phyloP scores from a whole-genome alignment of 1,140 invertebrate species.

The Caerostris extrusa region DNA sequence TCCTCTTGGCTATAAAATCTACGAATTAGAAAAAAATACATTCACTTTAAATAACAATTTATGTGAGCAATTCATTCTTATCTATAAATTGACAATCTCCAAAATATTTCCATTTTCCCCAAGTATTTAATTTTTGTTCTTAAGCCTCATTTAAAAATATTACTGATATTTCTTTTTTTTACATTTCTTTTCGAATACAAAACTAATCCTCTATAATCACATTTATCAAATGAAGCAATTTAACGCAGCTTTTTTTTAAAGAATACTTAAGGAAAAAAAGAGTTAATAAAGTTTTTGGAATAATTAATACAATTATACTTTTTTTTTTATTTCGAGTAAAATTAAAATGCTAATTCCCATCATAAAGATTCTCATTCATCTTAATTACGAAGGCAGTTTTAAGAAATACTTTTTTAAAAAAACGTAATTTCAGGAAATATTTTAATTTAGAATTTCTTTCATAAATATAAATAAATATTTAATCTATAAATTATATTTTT shows the following conservation, averaged over 20 bases:
- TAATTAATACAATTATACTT: too few species aligned
- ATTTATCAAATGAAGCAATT: neutral
- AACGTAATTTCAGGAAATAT: too few species aligned
- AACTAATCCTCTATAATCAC: neutral
- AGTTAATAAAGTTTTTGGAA: too few species aligned
- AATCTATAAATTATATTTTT: too few species aligned
- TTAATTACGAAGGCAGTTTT: too few species aligned
- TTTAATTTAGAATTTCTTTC: too few species aligned
- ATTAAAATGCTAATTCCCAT: too few species aligned
- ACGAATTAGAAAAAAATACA: neutral
- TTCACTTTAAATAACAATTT: neutral
- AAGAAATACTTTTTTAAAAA: too few species aligned
- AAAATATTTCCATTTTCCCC: neutral
- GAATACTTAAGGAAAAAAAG: too few species aligned
- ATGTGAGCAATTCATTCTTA: neutral
- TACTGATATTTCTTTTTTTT: neutral
- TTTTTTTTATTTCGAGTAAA: too few species aligned
- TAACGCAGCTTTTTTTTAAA: neutral
- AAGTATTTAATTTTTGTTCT: neutral
- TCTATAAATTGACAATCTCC: constrained; percentile 2
- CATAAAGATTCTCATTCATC: too few species aligned
- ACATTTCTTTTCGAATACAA: neutral
- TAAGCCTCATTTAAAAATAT: neutral
- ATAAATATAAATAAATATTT: too few species aligned
- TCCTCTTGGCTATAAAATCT: neutral